Evolutionary conservation across 2,797 vertebrate species (phyloP).

Genomic region (Eleutherodactylus coqui): DNA sequence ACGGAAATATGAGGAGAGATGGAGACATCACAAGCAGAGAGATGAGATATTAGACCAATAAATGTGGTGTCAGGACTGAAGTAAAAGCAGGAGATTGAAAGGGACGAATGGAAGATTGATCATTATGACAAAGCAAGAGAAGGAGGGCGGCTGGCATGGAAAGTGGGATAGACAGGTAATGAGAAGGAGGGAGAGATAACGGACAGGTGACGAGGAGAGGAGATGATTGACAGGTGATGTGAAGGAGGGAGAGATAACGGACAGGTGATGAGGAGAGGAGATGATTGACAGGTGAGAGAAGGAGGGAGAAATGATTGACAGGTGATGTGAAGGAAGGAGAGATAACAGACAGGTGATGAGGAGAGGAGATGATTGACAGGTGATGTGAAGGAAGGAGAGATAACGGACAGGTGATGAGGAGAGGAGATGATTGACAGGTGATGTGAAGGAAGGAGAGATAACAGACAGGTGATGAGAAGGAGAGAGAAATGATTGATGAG

Average conservation of each 20-base stretch:
- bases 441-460: background rate
- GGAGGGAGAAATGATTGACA: background rate
- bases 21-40: background rate
- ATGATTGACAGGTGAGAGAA: background rate
- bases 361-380: background rate
- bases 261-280: background rate
- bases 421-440: background rate
- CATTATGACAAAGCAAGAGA: too few relatives aligned
- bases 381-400: background rate
- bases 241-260: background rate
- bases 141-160: background rate
- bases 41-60: background rate
- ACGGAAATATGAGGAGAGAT: slow-evolving; percentile 8
- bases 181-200: background rate
- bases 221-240: background rate
- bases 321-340: too few relatives aligned
- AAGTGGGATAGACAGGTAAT: background rate
- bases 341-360: background rate
- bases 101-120: background rate
- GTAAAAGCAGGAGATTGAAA: background rate
- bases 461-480: background rate
- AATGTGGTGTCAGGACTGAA: background rate
- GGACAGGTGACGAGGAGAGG: background rate
- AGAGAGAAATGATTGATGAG: background rate
- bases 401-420: background rate